Evolutionary conservation across 2,888 invertebrate genomes (phyloP).

Genomic region (Phoronis australis): DNA sequence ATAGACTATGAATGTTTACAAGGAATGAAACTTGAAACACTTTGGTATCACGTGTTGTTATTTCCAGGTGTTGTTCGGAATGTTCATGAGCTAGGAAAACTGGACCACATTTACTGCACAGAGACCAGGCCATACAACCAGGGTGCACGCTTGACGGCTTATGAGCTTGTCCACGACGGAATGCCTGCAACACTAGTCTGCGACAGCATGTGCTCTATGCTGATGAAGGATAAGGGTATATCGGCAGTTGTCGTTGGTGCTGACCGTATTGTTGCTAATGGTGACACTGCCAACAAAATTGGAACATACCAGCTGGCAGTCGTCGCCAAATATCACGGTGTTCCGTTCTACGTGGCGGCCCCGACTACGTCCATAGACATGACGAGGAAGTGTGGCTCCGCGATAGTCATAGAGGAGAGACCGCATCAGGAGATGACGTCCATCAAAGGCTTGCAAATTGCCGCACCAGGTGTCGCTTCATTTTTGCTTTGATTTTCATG

Average conservation of each 20-base stretch:
- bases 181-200: slow-evolving; percentile 89
- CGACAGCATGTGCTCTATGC: slow-evolving; percentile 89
- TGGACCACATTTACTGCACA: slow-evolving; percentile 87
- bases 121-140: slow-evolving; percentile 99
- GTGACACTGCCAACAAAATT: slow-evolving; percentile 98
- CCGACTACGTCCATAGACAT: slow-evolving; percentile 86
- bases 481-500: no score
- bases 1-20: no score
- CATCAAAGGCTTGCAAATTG: slow-evolving; percentile 78
- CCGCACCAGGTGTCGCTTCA: slow-evolving; percentile 77
- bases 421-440: slow-evolving; percentile 87
- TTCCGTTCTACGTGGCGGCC: slow-evolving; percentile 94
- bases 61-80: slow-evolving; percentile 72
- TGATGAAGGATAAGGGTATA: slow-evolving; percentile 78
- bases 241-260: slow-evolving; percentile 95
- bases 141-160: slow-evolving; percentile 81
- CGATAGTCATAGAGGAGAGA: slow-evolving; percentile 89
- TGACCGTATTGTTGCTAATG: slow-evolving; percentile 91
- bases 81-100: slow-evolving; percentile 60
- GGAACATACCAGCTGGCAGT: slow-evolving; percentile 77
- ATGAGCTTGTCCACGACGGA: slow-evolving; percentile 74
- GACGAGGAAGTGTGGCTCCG: slow-evolving; percentile 70
- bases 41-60: no score
- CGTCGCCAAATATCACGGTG: slow-evolving; percentile 79
- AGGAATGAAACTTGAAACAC: no score